These are phyloP conservation scores for Tragelaphus eurycerus DNA, from an alignment of 2,797 vertebrate genomes.

Conservation along the genomic window DNA sequence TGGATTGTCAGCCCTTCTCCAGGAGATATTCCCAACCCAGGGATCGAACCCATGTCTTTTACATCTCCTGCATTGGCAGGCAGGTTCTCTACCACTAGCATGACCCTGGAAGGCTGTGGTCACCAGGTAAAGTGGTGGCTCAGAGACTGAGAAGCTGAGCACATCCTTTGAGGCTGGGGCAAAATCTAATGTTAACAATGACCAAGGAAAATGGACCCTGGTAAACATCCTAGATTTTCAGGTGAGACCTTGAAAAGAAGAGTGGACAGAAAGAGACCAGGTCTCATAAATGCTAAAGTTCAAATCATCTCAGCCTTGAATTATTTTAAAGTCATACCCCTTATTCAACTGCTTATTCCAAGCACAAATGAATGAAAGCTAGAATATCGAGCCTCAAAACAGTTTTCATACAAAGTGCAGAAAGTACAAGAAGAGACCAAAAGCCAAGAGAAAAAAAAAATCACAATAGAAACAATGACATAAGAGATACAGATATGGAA, in stretches of 20 bases:
- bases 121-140: neutral
- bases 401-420: neutral
- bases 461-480: neutral
- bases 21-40: neutral
- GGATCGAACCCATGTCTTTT: accelerated
- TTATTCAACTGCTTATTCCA: neutral
- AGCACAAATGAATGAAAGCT: neutral
- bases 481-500: neutral
- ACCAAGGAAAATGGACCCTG: neutral
- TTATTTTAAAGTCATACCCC: neutral
- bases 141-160: neutral
- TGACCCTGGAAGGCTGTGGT: neutral
- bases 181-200: neutral
- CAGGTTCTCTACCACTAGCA: neutral
- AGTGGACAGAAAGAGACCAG: neutral
- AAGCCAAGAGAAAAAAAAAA: neutral
- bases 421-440: neutral
- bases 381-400: neutral
- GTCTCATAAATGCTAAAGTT: neutral
- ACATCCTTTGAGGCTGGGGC: neutral
- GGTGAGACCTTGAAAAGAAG: neutral
- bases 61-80: neutral
- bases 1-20: neutral
- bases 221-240: neutral
- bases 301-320: neutral